Evolutionary conservation across 2,888 invertebrate species (phyloP).

Genomic region (Zeuzera pyrina): DNA sequence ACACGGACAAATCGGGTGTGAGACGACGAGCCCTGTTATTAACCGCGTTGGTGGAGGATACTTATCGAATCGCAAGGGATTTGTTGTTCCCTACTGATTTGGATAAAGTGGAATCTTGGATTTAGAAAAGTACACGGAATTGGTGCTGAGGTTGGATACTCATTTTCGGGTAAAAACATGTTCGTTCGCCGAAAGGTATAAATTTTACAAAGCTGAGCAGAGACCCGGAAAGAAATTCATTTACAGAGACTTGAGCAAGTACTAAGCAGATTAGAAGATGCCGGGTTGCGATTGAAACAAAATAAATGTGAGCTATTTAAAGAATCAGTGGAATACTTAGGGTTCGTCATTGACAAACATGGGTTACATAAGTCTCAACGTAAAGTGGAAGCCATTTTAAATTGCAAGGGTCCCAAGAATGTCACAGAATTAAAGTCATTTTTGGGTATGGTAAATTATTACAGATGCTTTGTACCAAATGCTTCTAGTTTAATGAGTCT

Average conservation of each 20-base stretch:
- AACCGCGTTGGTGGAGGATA: constrained; percentile 15
- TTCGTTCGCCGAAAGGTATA: constrained; percentile 8
- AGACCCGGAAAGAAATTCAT: constrained; percentile 7
- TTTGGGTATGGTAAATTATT: constrained; percentile 11
- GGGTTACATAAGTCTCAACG: constrained; percentile 7
- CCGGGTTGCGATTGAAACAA: constrained; percentile 7
- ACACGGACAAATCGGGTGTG: constrained; percentile 12
- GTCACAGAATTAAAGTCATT: constrained; percentile 7
- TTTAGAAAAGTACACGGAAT: no score
- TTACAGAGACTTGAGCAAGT: constrained; percentile 4
- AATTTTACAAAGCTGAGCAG: constrained; percentile 11
- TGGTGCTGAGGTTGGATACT: not conserved
- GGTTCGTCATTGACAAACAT: constrained; percentile 9
- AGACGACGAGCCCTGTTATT: constrained; percentile 14
- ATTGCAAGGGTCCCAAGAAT: constrained; percentile 5
- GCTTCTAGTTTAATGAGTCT: constrained; percentile 7
- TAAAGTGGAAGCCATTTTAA: constrained; percentile 9
- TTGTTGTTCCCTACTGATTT: constrained; percentile 9
- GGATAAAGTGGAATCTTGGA: constrained; percentile 4
- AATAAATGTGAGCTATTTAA: constrained; percentile 9
- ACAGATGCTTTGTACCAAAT: constrained; percentile 10
- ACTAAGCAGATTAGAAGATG: constrained; percentile 7
- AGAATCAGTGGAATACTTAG: constrained; percentile 11
- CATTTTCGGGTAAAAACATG: constrained; percentile 9
- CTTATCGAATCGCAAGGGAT: constrained; percentile 15